These are phyloP conservation scores for Agrochola circellaris DNA, from an alignment of 2,888 invertebrate genomes.

Conservation along the genomic window DNA sequence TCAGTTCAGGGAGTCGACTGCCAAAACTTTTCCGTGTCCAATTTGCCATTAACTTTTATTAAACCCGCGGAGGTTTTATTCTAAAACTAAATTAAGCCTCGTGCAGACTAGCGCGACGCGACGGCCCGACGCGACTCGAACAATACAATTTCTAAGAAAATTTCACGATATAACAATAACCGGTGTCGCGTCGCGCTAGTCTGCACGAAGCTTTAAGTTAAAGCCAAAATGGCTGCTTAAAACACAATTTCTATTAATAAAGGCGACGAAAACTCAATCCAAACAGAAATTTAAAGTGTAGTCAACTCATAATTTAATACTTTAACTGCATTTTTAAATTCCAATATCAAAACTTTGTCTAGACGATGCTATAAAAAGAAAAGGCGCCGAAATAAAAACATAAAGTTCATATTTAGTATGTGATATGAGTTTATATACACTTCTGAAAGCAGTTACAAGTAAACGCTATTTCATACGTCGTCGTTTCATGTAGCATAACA, in stretches of 20 bases:
- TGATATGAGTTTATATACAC: conserved; percentile 5
- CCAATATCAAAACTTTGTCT: conserved; percentile 16
- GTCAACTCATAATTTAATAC: not conserved
- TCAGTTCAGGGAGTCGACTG: no score
- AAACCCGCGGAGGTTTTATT: no score
- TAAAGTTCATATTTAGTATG: conserved; percentile 11
- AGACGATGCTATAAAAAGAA: conserved; percentile 21
- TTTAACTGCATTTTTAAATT: conserved; percentile 8
- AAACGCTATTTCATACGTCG: not conserved
- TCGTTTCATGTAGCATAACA: not conserved
- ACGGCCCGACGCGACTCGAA: no score
- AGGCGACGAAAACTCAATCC: not conserved
- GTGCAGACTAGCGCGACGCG: no score
- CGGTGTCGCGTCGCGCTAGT: no score
- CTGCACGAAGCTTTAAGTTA: no score
- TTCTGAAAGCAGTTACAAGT: not conserved
- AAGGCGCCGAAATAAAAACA: conserved; percentile 9
- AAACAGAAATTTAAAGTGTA: conserved; percentile 5
- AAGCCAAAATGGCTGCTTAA: not conserved
- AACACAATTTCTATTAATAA: not conserved
- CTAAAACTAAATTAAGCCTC: no score
- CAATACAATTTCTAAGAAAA: no score
- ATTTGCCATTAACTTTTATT: no score
- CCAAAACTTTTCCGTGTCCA: no score
- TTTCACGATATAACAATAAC: no score